phyloP scores from a whole-genome alignment of 2,113 vertebrate species.

The Canis aureus region DNA sequence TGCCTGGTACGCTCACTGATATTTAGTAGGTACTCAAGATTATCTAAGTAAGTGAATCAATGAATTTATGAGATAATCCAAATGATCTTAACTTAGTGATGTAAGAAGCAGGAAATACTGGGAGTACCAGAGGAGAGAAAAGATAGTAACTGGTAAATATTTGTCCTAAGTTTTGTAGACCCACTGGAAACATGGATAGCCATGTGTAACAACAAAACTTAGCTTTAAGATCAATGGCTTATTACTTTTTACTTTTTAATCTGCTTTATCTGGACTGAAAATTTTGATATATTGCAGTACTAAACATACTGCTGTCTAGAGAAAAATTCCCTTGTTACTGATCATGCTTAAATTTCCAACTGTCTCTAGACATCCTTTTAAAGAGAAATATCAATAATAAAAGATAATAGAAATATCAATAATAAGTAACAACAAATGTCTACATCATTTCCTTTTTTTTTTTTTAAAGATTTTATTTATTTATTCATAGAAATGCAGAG shows the following conservation, averaged over 20 bases:
- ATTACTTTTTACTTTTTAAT: constrained; percentile 1
- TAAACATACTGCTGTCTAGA: not conserved
- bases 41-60: not conserved
- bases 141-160: not conserved
- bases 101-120: not conserved
- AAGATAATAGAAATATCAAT: not conserved
- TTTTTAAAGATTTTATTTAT: too few species aligned
- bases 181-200: not conserved
- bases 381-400: constrained; percentile 50
- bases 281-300: not conserved
- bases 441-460: not conserved
- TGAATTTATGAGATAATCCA: not conserved
- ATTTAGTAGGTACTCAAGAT: not conserved
- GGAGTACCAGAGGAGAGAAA: not conserved
- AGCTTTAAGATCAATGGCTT: not conserved
- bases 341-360: constrained; percentile 22
- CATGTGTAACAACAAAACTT: not conserved
- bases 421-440: constrained; percentile 28
- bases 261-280: not conserved
- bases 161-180: not conserved
- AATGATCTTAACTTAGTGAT: not conserved
- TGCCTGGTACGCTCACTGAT: not conserved
- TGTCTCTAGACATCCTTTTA: constrained; percentile 15
- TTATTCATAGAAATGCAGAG: too few species aligned
- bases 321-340: constrained; percentile 28